phyloP scores from a whole-genome alignment of 2,113 vertebrate genomes.

The Cololabis saira region DNA sequence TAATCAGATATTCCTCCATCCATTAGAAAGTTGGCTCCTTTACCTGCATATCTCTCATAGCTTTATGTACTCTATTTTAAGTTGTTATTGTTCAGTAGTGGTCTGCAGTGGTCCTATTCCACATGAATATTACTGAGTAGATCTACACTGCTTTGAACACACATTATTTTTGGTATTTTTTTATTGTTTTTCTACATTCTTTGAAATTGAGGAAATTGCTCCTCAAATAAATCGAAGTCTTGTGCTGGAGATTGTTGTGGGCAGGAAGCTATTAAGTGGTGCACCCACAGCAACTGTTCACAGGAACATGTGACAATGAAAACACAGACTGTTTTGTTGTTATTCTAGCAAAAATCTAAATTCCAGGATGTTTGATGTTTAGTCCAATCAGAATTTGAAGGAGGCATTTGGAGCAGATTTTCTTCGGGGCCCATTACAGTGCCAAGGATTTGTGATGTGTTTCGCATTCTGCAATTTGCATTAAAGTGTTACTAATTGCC shows the following conservation, averaged over 20 bases:
- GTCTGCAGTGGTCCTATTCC: conserved; percentile 15
- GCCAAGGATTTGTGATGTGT: conserved; percentile 66
- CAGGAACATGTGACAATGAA: neutral
- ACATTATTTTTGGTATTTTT: conserved; percentile 23
- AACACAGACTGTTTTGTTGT: conserved; percentile 21
- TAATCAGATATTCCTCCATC: conserved; percentile 23
- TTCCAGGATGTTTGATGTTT: conserved; percentile 45
- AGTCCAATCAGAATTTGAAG: conserved; percentile 38
- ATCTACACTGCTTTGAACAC: conserved; percentile 24
- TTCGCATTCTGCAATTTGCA: conserved; percentile 78
- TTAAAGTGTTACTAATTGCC: conserved; percentile 83
- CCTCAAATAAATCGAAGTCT: conserved; percentile 25
- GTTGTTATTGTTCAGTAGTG: neutral
- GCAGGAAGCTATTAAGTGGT: conserved; percentile 39
- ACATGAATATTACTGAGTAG: conserved; percentile 19
- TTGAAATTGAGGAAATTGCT: conserved; percentile 46
- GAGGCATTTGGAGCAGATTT: conserved; percentile 69
- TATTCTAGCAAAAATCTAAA: conserved; percentile 30
- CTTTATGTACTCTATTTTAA: conserved; percentile 11
- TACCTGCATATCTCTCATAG: conserved; percentile 31
- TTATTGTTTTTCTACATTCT: conserved; percentile 42
- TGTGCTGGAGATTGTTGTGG: conserved; percentile 21
- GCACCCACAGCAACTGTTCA: neutral
- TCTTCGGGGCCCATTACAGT: conserved; percentile 54
- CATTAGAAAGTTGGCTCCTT: conserved; percentile 10